phyloP scores from a whole-genome alignment of 2,797 vertebrate species.

The Sebastes reedi region DNA sequence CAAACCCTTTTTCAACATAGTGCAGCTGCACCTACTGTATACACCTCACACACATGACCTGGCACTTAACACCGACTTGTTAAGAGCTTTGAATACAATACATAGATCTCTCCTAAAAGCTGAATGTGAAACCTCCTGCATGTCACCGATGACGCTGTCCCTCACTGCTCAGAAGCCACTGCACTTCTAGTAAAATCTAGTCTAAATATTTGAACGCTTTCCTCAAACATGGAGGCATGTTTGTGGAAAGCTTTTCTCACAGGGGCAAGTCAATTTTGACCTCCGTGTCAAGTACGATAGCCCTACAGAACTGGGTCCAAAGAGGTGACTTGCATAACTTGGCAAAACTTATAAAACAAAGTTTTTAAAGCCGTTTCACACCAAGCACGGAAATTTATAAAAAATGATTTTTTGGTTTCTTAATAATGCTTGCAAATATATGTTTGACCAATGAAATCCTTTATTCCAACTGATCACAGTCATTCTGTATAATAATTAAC shows the following conservation, averaged over 20 bases:
- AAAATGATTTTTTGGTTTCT: too few species aligned
- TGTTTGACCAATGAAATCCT: too few species aligned
- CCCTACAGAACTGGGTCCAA: not conserved
- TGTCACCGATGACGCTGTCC: not conserved
- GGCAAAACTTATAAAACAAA: not conserved
- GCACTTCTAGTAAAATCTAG: constrained; percentile 14
- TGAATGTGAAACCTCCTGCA: not conserved
- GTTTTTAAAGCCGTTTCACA: not conserved
- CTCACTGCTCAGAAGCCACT: not conserved
- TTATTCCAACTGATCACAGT: too few species aligned
- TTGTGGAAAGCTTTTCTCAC: constrained; percentile 40
- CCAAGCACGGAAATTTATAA: too few species aligned
- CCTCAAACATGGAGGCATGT: constrained; percentile 28
- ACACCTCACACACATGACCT: not conserved
- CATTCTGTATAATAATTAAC: too few species aligned
- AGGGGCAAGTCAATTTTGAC: constrained; percentile 18
- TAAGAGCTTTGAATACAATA: not conserved
- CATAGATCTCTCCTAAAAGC: not conserved
- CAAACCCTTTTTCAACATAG: not conserved
- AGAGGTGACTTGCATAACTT: constrained; percentile 15
- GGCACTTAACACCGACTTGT: not conserved
- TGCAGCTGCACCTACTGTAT: not conserved
- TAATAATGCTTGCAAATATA: too few species aligned
- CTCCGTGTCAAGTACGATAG: constrained; percentile 6
- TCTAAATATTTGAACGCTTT: constrained; percentile 55